Conservation (phyloP, 2,797 vertebrate genomes). For the Ctenosaura bakeri region DNA sequence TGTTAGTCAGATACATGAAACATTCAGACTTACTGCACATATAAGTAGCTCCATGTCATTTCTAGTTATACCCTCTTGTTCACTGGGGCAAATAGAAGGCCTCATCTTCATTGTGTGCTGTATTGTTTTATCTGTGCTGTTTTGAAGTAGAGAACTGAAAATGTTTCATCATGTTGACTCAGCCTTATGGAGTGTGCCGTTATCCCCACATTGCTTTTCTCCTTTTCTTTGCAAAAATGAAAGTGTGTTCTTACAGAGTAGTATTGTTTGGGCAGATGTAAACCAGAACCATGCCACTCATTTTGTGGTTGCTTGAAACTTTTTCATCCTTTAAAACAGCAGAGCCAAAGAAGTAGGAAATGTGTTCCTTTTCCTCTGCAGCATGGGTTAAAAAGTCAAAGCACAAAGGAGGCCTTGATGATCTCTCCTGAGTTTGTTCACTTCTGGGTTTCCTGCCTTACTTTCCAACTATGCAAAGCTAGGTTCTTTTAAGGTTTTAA, state of each 20-base stretch:
- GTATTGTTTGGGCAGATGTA: background rate
- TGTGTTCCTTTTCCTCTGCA: constrained; percentile 59
- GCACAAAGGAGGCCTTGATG: constrained; percentile 72
- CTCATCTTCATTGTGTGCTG: background rate
- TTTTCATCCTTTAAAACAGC: constrained; percentile 39
- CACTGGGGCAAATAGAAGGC: background rate
- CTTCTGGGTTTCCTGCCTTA: constrained; percentile 60
- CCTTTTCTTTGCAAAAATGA: background rate
- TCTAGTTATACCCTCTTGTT: background rate
- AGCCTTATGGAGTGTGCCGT: background rate
- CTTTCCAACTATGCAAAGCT: constrained; percentile 53
- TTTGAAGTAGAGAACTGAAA: background rate
- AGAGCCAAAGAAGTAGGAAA: constrained; percentile 57
- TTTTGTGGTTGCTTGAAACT: constrained; percentile 50
- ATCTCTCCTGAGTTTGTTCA: constrained; percentile 56
- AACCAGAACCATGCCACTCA: background rate
- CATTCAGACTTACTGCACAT: background rate
- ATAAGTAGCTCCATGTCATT: background rate
- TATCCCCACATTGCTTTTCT: background rate
- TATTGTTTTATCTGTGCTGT: background rate
- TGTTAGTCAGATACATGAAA: background rate
- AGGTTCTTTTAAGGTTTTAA: constrained; percentile 55
- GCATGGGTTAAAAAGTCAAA: constrained; percentile 61
- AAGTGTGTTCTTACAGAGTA: constrained; percentile 1
- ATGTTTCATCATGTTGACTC: background rate